These are phyloP conservation scores for Callosobruchus maculatus DNA, from an alignment of 2,888 invertebrate species.

Conservation along the genomic window DNA sequence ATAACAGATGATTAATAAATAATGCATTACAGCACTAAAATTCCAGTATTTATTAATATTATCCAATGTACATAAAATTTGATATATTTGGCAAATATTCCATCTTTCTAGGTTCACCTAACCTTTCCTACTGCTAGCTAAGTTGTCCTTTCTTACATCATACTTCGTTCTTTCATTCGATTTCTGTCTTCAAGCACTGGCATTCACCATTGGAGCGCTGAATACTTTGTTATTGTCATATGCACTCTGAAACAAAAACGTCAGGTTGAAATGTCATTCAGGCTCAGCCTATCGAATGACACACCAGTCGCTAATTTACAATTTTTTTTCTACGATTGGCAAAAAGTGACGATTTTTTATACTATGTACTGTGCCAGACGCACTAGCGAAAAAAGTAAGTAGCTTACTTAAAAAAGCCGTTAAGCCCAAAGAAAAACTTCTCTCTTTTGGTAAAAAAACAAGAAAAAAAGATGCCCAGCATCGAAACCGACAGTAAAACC, in stretches of 20 bases:
- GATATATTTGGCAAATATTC: background rate
- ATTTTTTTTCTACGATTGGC: too few species aligned
- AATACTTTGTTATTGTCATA: conserved; percentile 23
- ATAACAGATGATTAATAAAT: background rate
- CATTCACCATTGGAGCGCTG: conserved; percentile 29
- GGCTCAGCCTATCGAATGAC: too few species aligned
- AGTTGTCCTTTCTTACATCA: background rate
- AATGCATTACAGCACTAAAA: background rate
- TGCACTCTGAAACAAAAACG: conserved; percentile 25
- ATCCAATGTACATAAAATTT: background rate
- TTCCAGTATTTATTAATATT: background rate
- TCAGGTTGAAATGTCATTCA: too few species aligned
- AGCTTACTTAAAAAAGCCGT: too few species aligned
- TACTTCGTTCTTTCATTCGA: background rate
- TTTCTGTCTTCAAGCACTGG: conserved; percentile 25
- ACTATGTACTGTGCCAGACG: too few species aligned
- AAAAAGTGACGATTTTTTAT: too few species aligned
- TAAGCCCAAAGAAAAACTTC: too few species aligned
- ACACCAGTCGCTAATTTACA: too few species aligned
- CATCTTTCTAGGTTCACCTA: background rate
- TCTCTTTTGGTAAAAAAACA: too few species aligned
- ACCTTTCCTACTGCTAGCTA: background rate
- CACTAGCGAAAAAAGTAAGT: too few species aligned
- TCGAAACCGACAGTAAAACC: too few species aligned
- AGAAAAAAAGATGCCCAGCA: too few species aligned